A percentile compares a stretch with the other conserved stretches of the same genome.
Evolutionary conservation across 1,140 invertebrate species (phyloP).

Genomic region (Hycleus cichorii): DNA sequence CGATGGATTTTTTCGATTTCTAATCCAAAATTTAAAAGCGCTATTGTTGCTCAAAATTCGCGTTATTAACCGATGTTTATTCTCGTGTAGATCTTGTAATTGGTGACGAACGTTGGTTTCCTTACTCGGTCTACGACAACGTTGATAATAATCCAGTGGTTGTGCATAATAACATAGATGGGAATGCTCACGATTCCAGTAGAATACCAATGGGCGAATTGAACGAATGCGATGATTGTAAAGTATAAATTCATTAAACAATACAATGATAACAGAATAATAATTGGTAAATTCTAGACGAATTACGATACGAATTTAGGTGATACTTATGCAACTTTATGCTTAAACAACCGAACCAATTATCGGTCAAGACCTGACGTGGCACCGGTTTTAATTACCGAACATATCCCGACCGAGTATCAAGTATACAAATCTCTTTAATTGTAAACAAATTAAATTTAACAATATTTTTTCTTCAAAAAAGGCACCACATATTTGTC

Average conservation of each 20-base stretch:
- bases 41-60: not conserved
- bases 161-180: slow-evolving; percentile 34
- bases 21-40: not conserved
- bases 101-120: no score
- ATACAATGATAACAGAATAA: not conserved
- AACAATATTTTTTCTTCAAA: slow-evolving; percentile 5
- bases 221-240: slow-evolving; percentile 61
- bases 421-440: slow-evolving; percentile 39
- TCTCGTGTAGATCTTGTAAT: no score
- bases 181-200: slow-evolving; percentile 38
- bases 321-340: slow-evolving; percentile 52
- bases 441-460: slow-evolving; percentile 6
- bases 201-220: slow-evolving; percentile 52
- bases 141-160: no score
- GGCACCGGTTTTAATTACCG: slow-evolving; percentile 45
- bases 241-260: slow-evolving; percentile 42
- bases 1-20: not conserved
- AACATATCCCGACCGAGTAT: slow-evolving; percentile 54
- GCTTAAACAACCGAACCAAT: slow-evolving; percentile 46
- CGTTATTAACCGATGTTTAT: not conserved
- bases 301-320: slow-evolving; percentile 70
- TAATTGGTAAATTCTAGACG: slow-evolving; percentile 46
- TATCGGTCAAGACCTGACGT: slow-evolving; percentile 44
- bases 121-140: no score
- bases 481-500: slow-evolving; percentile 61